Base-by-base conservation (phyloP, 92 coral and sea anemone genomes). In the Porites rus region DNA sequence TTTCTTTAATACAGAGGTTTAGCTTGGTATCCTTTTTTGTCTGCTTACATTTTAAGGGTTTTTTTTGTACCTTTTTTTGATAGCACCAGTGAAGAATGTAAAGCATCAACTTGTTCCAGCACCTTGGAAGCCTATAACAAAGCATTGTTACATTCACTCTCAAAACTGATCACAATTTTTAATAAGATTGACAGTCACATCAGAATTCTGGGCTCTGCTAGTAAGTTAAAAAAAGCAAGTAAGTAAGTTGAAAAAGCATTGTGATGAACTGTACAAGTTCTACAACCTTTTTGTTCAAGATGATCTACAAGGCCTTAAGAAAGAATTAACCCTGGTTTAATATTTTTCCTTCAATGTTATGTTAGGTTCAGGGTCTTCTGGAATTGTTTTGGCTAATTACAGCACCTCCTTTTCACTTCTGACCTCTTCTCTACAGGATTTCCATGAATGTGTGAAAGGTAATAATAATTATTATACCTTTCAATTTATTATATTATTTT, bases 41-140 rank as follows among this genome's bases (percentile, higher is more conserved):
- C 0, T 4, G 7, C 46, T 38, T 38, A 38, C 46, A 38, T 38
- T 38, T 38, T 38, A 38, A 38, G 46, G 5, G 71, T 16, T 79
- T 70, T 11, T 21, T 56, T 21, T 56, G 65, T 16, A 16, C 38
- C 10, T 46, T 25, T 72, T 18, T 7, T 54, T 72, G 16, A 18
- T 51, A 97, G 99, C 50, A 95, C 94, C 54, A 95, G 96, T 66
- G 99, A 97, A 54, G 99, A 97, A 56, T 95, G 98, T 68, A 92
- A 82, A 64, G 89, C 92, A 8, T 93, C 98, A 13, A 94, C 98
- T 8, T 97, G 98, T 87, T 97, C 98, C 14, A 89, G 90, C 53
- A 88, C 95, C 38, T 82, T 97, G 74, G 98, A 92, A 77, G 92
- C 90, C 21, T 89, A 93, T 84, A 92, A 94, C 89, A 81, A 82